Base-by-base conservation (phyloP, 2,888 invertebrate species). In the Trichogramma dendrolimi region DNA sequence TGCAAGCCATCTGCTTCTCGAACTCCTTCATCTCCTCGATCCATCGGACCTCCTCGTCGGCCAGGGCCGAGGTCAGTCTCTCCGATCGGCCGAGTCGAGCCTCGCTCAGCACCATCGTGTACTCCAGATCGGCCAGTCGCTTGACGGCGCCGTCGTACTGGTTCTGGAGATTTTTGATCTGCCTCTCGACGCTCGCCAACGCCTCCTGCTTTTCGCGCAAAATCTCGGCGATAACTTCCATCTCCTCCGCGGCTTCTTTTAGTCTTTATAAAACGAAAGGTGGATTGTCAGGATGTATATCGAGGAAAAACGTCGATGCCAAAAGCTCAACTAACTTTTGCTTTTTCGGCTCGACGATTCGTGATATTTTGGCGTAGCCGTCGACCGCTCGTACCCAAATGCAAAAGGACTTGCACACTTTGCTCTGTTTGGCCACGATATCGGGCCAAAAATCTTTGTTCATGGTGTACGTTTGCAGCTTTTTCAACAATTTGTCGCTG, bases 351-450 rank as follows among this genome's bases (percentile, higher is more conserved):
- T 94, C 92, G 2, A 96, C 94, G 6, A 92, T 86, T 75, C 87
- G 85, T 78, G 88, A 93, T 0, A 94, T 90, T 80, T 90, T 91
- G 0, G 94, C 89, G 75, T 95, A 96, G 74, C 88, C 87, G 71
- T 94, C 92, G 68, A 96, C 90, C 0, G 96, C 95, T 73, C 90
- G 85, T 6, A 95, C 94, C 96, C 96, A 96, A 77, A 94, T 85
- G 70, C 94, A 94, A 81, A 96, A 87, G 6, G 94, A 94, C 69
- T 88, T 89, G 73, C 94, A 94, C 1, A 94, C 94, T 85, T 91
- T 87, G 4, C 90, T 91, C 5, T 90, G 93, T 75, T 89, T 92
- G 41, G 89, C 91, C 1, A 96, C 91, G 70, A 86, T 83, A 57
- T 89, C 91, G 0, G 95, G 94, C 8, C 87, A 83, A 74, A 96